Conservation (phyloP, 30 jellyfish, hydroid and myxozoan species). For the Sanderia malayensis region DNA sequence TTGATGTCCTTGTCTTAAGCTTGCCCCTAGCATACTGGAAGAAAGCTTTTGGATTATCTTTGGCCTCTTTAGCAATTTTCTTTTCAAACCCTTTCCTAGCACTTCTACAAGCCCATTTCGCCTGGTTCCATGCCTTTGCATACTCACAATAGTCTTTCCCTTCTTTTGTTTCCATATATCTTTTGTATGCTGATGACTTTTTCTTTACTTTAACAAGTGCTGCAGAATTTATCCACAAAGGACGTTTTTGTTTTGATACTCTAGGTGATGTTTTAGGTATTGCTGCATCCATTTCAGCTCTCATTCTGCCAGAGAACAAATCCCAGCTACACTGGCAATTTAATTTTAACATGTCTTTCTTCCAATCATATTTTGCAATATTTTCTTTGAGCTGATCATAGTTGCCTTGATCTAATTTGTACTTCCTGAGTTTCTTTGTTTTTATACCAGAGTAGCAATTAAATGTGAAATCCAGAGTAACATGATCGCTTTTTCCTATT, state of each 20-base stretch:
- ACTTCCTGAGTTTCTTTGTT: constrained; percentile 18
- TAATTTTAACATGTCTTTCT: constrained; percentile 28
- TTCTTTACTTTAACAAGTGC: constrained; percentile 14
- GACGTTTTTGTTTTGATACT: constrained; percentile 5
- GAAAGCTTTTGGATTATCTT: constrained; percentile 37
- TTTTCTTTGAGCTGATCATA: constrained; percentile 37
- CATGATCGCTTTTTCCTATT: constrained; percentile 41
- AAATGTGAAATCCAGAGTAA: constrained; percentile 27
- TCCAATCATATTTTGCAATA: constrained; percentile 21
- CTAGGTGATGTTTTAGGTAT: constrained; percentile 9
- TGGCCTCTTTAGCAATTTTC: constrained; percentile 18
- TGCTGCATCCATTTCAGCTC: constrained; percentile 41
- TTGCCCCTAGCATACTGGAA: constrained; percentile 31
- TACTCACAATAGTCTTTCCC: constrained; percentile 28
- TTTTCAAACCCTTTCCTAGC: constrained; percentile 37
- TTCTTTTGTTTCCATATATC: constrained; percentile 53
- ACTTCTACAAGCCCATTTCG: constrained; percentile 37
- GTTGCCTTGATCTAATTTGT: constrained; percentile 36
- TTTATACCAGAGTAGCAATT: constrained; percentile 20
- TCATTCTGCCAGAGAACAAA: constrained; percentile 33
- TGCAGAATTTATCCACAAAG: constrained; percentile 14
- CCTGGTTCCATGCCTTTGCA: constrained; percentile 31
- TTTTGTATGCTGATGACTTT: constrained; percentile 20
- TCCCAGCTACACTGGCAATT: constrained; percentile 36
- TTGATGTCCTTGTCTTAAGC: constrained; percentile 10